A percentile compares a stretch with the other conserved stretches of the same genome.
These are phyloP conservation scores for Apostichopus parvimensis DNA, from an alignment of 35 echinoderm and acorn worm genomes.

Conservation along the genomic window DNA sequence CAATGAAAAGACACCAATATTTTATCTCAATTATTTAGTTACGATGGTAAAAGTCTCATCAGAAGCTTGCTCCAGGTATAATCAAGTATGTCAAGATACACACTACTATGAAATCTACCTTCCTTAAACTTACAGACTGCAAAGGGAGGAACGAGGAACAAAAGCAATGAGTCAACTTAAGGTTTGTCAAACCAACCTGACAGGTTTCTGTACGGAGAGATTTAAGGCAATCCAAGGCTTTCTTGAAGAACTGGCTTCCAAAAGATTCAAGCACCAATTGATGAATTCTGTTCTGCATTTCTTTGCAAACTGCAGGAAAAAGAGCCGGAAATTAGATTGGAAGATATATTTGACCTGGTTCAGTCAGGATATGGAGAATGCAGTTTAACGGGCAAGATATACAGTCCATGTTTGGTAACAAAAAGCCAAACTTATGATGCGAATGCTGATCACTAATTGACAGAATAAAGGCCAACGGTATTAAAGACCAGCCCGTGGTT, in stretches of 20 bases:
- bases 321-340: not conserved
- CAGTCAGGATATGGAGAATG: too few species aligned
- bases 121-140: too few species aligned
- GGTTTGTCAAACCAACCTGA: conserved; percentile 46
- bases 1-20: too few species aligned
- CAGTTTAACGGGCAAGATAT: not conserved
- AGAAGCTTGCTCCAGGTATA: too few species aligned
- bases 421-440: not conserved
- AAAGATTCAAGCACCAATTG: conserved; percentile 72
- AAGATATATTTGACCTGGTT: not conserved
- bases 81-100: too few species aligned
- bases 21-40: too few species aligned
- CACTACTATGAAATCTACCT: too few species aligned
- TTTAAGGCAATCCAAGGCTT: conserved; percentile 84
- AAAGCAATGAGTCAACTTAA: not conserved
- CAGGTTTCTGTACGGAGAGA: conserved; percentile 65
- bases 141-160: too few species aligned
- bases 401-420: not conserved
- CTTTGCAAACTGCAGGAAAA: conserved; percentile 55
- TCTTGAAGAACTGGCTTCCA: conserved; percentile 73
- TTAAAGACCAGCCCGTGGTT: too few species aligned
- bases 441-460: too few species aligned
- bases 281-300: conserved; percentile 72
- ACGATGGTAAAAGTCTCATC: not conserved
- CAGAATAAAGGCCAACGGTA: too few species aligned